Conservation (phyloP, 2,888 invertebrate species). For the Sussaba pulchella region DNA sequence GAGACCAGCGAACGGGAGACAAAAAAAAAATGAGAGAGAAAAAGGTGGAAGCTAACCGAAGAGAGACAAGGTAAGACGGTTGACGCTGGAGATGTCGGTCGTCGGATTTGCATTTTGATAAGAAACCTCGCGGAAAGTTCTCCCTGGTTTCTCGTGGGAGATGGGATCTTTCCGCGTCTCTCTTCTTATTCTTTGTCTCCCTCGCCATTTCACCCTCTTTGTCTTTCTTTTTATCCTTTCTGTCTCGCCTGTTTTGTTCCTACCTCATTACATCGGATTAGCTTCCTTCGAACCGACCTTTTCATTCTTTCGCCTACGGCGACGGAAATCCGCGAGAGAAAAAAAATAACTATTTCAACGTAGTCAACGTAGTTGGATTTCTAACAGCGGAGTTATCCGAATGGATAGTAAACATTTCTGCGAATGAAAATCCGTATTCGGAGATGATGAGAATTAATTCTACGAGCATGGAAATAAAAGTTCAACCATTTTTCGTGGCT, state of each 20-base stretch:
- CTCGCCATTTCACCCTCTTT: conserved; percentile 4
- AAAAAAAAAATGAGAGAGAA: conserved; percentile 18
- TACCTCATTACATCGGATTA: conserved; percentile 83
- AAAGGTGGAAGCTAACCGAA: conserved; percentile 27
- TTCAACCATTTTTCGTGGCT: neutral
- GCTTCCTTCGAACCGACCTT: conserved; percentile 75
- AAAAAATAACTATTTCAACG: conserved; percentile 52
- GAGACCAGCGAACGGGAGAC: conserved; percentile 25
- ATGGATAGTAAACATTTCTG: conserved; percentile 3
- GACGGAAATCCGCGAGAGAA: conserved; percentile 35
- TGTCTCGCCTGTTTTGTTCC: conserved; percentile 79
- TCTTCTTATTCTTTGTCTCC: conserved; percentile 1
- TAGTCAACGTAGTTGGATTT: neutral
- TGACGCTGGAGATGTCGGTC: conserved; percentile 69
- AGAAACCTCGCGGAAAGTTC: conserved; percentile 83
- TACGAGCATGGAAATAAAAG: neutral
- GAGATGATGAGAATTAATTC: neutral
- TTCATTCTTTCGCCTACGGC: conserved; percentile 53
- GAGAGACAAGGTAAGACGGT: conserved; percentile 37
- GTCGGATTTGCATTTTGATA: conserved; percentile 84
- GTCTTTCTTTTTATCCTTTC: conserved; percentile 47
- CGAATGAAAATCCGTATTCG: conserved; percentile 6
- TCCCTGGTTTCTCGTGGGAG: conserved; percentile 68
- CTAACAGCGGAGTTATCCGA: neutral
- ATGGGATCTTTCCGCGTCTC: conserved; percentile 72